Evolutionary conservation across 2,113 vertebrate genomes (phyloP), one percentile per base, ranked within the genome.

Genomic region (Catagonus wagneri): DNA sequence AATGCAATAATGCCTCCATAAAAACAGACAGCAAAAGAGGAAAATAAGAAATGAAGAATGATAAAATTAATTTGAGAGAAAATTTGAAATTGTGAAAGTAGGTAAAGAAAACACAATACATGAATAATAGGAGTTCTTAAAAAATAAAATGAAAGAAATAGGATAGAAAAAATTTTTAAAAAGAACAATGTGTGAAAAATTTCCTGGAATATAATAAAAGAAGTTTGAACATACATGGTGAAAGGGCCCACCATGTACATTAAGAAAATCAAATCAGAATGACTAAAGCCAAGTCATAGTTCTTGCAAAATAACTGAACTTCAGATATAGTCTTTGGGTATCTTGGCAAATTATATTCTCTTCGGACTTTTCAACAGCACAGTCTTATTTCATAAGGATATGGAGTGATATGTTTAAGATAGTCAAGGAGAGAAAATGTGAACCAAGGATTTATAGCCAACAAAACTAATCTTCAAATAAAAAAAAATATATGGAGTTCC

Each of bases 181-280:
- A 61, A 90, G 10, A 19, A 23, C 6, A 25, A 32, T 14, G 6
- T 13, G 9, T 10, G 4, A 61, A 61, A 23, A 1, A 7, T 69
- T 25, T 58, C n/a, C 29, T 32, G 23, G 44, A 58, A 52, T 50
- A 16, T 2, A 65, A 56, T 50, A 22, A 2, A 65, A 56, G 7
- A 36, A 58, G 50, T 44, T 39, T 39, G 11, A 76, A 84, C 89
- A 78, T 71, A 61, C 2, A 39, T 6, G 22, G 19, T 58, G 22
- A 25, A 75, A 39, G 7, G 36, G 7, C 1, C 6, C 8, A 39
- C 12, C 7, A 15, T 0, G 29, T 20, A n/a, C 15, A 6, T 54
- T n/a, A 83, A 54, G 60, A 44, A 68, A 65, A 66, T 74, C 39
- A 74, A 36, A 69, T 27, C 7, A 44, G 19, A 76, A 75, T 32